phyloP scores from a whole-genome alignment of 2,888 invertebrate species.

The Thera obeliscata region DNA sequence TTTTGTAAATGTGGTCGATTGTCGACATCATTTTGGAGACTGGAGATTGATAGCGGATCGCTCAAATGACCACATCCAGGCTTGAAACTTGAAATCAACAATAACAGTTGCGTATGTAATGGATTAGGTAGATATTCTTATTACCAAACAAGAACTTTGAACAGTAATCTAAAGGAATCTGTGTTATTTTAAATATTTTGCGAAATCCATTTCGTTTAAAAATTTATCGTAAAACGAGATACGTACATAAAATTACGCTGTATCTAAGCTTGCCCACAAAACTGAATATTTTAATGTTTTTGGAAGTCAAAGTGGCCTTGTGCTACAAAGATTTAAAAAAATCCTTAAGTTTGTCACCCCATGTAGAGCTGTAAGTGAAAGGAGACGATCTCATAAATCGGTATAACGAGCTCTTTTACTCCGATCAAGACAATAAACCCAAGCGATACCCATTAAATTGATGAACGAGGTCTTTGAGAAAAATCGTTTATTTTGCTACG shows the following conservation, averaged over 20 bases:
- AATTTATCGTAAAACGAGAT: background rate
- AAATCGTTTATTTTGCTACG: slow-evolving; percentile 9
- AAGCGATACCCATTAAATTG: slow-evolving; percentile 20
- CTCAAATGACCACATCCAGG: background rate
- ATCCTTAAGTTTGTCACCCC: slow-evolving; percentile 2
- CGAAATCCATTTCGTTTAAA: background rate
- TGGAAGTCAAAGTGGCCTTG: too few species aligned
- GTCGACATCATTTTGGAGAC: slow-evolving; percentile 1
- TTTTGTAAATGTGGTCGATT: slow-evolving; percentile 13
- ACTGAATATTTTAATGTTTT: background rate
- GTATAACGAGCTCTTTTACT: slow-evolving; percentile 24
- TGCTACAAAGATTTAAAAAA: too few species aligned
- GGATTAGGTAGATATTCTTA: background rate
- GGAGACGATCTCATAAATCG: slow-evolving; percentile 21
- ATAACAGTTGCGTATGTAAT: background rate
- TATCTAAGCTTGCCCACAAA: background rate
- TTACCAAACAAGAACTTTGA: too few species aligned
- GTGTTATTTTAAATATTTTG: background rate
- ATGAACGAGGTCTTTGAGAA: slow-evolving; percentile 13
- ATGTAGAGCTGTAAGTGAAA: slow-evolving; percentile 15
- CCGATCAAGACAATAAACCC: slow-evolving; percentile 23
- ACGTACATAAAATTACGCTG: background rate
- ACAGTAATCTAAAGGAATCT: too few species aligned
- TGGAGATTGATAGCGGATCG: background rate
- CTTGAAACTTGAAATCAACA: background rate